Conservation (phyloP, 2,113 vertebrate species). For the Otis tarda region DNA sequence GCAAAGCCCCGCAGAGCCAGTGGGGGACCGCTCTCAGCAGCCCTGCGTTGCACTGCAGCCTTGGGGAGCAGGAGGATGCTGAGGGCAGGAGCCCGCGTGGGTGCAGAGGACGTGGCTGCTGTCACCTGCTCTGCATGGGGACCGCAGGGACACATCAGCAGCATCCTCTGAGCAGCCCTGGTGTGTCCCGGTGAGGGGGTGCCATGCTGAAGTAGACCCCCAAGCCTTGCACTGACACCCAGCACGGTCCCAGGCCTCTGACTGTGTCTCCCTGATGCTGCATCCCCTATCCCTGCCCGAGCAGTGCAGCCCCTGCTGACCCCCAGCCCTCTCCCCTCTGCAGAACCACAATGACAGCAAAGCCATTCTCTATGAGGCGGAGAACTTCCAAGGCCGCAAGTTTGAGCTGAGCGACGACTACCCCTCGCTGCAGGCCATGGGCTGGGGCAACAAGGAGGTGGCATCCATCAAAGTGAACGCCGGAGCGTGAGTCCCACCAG, state of each 20-base stretch:
- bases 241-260: not conserved
- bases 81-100: fast-evolving
- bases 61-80: fast-evolving
- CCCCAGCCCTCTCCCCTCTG: not conserved
- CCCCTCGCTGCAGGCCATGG: constrained; percentile 95
- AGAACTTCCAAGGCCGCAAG: constrained; percentile 94
- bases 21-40: not conserved
- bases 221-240: not conserved
- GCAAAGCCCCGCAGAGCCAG: not conserved
- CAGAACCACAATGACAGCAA: constrained; percentile 98
- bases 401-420: constrained; percentile 95
- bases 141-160: not conserved
- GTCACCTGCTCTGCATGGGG: not conserved
- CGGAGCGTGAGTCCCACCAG: constrained; percentile 85
- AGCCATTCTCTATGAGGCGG: constrained; percentile 88
- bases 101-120: not conserved
- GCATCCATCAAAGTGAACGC: constrained; percentile 93
- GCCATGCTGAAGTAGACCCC: not conserved
- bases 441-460: constrained; percentile 94
- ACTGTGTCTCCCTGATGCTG: not conserved
- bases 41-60: not conserved
- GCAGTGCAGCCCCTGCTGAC: not conserved
- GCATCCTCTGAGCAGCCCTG: not conserved
- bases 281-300: not conserved
- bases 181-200: not conserved